Evolutionary conservation across 2,888 invertebrate genomes (phyloP).

Genomic region (Anoplius nigerrimus): DNA sequence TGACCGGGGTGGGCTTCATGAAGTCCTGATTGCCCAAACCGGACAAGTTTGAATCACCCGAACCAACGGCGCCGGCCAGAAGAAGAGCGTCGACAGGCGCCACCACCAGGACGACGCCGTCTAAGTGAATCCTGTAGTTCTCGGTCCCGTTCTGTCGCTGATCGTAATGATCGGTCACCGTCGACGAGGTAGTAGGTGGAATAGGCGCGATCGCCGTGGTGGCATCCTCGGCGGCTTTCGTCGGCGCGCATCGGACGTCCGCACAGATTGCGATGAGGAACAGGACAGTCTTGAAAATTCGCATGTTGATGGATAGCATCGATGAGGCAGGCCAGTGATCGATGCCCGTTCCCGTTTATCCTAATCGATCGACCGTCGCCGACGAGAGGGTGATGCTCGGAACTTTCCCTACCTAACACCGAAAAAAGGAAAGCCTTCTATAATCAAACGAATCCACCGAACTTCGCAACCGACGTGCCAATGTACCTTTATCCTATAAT

Average conservation of each 20-base stretch:
- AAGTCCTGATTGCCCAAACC: not conserved
- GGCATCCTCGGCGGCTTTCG: not conserved
- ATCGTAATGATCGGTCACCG: conserved; percentile 76
- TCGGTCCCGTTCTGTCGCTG: conserved; percentile 88
- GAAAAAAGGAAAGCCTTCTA: too few relatives aligned
- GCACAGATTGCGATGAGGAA: conserved; percentile 34
- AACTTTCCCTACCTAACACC: too few relatives aligned
- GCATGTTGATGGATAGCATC: conserved; percentile 64
- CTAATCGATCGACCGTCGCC: too few relatives aligned
- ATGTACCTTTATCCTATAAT: too few relatives aligned
- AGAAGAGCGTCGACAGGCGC: conserved; percentile 81
- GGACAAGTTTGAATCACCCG: conserved; percentile 2
- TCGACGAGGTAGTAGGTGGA: not conserved
- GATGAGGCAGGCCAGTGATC: conserved; percentile 17
- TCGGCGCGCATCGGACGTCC: conserved; percentile 33
- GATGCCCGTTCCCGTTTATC: too few relatives aligned
- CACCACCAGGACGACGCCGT: conserved; percentile 82
- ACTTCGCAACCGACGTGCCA: too few relatives aligned
- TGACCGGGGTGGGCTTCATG: conserved; percentile 21
- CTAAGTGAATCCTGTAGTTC: conserved; percentile 83
- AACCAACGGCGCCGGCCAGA: conserved; percentile 76
- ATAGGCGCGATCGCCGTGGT: not conserved
- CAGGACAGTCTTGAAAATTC: conserved; percentile 62
- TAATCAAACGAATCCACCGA: too few relatives aligned
- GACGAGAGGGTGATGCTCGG: too few relatives aligned